Base-by-base conservation (phyloP, 2,888 invertebrate species). In the Sminthurinus aureus region DNA sequence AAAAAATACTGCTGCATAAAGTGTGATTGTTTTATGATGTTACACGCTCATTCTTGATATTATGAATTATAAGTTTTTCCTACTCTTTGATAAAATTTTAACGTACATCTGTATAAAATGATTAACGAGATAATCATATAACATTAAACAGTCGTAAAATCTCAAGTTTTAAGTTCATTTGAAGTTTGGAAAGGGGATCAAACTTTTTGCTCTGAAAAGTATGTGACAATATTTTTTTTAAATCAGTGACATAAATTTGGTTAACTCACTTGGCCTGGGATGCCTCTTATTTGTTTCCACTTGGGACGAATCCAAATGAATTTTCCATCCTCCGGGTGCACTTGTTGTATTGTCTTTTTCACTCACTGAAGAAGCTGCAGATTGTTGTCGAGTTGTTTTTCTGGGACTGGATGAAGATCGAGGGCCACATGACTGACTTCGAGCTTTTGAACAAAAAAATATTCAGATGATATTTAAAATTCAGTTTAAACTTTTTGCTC, bases 391-490 rank as follows among this genome's bases (percentile, higher is more conserved):
- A 86, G 85, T 86, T 82, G 87, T 81, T 84, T 87, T 88, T 74
- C 87, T 84, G 79, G 87, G 88, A 81, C 88, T 87, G 71, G 86
- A 85, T 85, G 87, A 86, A 9, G 91, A 91, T n/a, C n/a, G 12
- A 75, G 94, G 94, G 86, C 94, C 94, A 89, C 94, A 93, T 84
- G 94, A 94, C 90, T 94, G 94, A 84, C 94, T 94, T 89, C 94
- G 93, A 90, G 92, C 93, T 92, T 89, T 86, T 66, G 84, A 83
- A 22, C 58, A 80, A 18, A 67, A 67, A 67, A n/a, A n/a, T n/a
- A 58, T 58, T 58, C 15, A 12, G 58, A 58, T 58, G 15, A 58
- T 12, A 58, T 58, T 58, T 58, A 11, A 58, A 58, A 12, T n/a
- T n/a, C n/a, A n/a, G n/a, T n/a, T n/a, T n/a, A n/a, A n/a, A n/a